phyloP scores from a whole-genome alignment of 2,113 vertebrate species.

The Eolophus roseicapilla region DNA sequence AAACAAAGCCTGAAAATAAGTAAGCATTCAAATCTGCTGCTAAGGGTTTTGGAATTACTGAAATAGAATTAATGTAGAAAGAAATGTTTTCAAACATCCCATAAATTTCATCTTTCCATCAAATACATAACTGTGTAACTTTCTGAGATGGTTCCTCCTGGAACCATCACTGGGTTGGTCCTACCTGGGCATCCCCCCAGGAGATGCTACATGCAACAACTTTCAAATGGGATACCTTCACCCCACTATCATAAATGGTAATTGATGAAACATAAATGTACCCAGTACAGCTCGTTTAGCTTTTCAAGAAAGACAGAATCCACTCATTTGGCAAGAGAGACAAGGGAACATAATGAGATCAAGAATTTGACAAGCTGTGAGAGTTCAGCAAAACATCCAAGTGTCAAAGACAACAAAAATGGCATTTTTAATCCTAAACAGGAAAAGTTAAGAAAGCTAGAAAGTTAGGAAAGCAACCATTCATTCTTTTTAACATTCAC shows the following conservation, averaged over 20 bases:
- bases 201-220: not conserved
- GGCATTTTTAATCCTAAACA: not conserved
- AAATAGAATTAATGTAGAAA: not conserved
- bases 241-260: not conserved
- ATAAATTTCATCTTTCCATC: not conserved
- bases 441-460: not conserved
- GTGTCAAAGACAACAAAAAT: not conserved
- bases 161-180: fast-evolving
- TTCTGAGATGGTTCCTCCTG: not conserved
- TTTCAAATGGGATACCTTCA: not conserved
- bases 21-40: not conserved
- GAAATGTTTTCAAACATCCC: not conserved
- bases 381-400: not conserved
- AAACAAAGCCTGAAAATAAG: not conserved
- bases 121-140: not conserved
- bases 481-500: not conserved
- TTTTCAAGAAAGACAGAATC: not conserved
- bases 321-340: not conserved
- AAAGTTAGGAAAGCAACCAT: not conserved
- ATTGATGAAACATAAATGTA: not conserved
- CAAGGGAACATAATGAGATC: not conserved
- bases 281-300: not conserved
- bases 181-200: not conserved
- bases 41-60: not conserved
- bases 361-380: not conserved